Base-by-base conservation (phyloP, 2,113 vertebrate species). In the Himantopus leucocephalus region DNA sequence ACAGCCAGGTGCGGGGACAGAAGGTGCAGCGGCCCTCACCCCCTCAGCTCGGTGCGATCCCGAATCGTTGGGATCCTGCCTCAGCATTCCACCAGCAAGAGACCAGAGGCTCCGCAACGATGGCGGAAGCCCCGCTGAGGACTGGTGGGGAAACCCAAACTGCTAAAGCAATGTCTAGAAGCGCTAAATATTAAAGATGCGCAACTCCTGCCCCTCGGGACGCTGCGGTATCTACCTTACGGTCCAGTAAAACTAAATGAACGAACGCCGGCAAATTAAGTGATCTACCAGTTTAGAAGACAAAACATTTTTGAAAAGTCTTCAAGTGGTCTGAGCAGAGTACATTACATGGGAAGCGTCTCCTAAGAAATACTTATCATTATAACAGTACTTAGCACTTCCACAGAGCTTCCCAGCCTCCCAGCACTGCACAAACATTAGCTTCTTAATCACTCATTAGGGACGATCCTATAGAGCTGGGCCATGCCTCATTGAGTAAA, bases 401-500 rank as follows among this genome's bases (percentile, higher is more conserved):
- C 71, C 55, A 18, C 55, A 17, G 75, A 5, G 53, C 92, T 77
- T 79, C 85, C 92, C 80, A 92, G 90, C 86, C 96, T 94, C 95
- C 94, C 89, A 88, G 95, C 63, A 2, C 95, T 93, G 90, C 23
- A 43, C 94, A 97, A 97, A 97, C 96, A 94, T 96, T 96, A 94
- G 67, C 94, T 95, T 52, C 48, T 87, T 96, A 96, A 97, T 94
- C 30, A 86, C 94, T 90, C 97, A 79, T 93, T 32, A 83, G 96
- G 96, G 96, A 96, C 59, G 9, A 96, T 23, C 88, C 90, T 23
- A 17, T 8, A 70, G 91, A 85, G 93, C 90, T 43, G 64, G 88
- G 96, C 95, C 83, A 95, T 62, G 97, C 86, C 97, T 97, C 97
- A 97, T 97, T 97, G 96, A 94, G 90, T 86, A 94, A 92, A 97